Conservation (phyloP, 2,113 vertebrate genomes). For the Brachionichthys hirsutus region DNA sequence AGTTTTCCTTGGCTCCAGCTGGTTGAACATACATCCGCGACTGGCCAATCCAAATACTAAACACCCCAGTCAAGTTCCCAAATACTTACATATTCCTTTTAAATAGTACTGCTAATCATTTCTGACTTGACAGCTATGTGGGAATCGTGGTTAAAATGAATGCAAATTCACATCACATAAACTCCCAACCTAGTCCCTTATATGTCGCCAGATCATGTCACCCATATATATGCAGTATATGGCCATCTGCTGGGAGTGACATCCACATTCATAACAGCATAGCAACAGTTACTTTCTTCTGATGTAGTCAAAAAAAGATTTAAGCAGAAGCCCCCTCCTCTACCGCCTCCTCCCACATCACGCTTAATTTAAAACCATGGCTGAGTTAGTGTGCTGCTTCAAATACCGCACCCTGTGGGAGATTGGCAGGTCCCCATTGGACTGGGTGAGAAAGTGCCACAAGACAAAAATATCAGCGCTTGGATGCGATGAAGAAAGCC, state of each 20-base stretch:
- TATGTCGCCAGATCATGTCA: constrained; percentile 46
- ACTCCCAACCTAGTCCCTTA: constrained; percentile 46
- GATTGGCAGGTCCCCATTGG: constrained; percentile 71
- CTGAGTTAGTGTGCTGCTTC: constrained; percentile 76
- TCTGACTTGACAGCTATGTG: constrained; percentile 58
- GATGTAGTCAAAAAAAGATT: constrained; percentile 57
- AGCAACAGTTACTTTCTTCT: constrained; percentile 61
- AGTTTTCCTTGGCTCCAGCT: constrained; percentile 22
- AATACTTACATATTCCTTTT: constrained; percentile 42
- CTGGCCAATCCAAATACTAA: constrained; percentile 47
- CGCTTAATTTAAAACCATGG: constrained; percentile 80
- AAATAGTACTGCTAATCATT: constrained; percentile 57
- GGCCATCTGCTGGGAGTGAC: constrained; percentile 47
- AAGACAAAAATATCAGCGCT: constrained; percentile 79
- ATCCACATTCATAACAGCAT: constrained; percentile 11
- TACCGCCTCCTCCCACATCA: constrained; percentile 59
- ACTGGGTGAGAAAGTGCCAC: constrained; percentile 71
- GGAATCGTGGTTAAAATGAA: constrained; percentile 62
- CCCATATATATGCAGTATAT: constrained; percentile 24
- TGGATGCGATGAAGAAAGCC: constrained; percentile 70
- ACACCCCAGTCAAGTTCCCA: constrained; percentile 28
- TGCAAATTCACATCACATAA: constrained; percentile 46
- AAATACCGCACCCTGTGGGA: constrained; percentile 75
- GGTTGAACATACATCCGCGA: constrained; percentile 27
- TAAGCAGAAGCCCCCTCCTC: constrained; percentile 41